These are phyloP conservation scores for Rhynchomys soricoides DNA, from an alignment of 2,113 vertebrate species.

Conservation along the genomic window DNA sequence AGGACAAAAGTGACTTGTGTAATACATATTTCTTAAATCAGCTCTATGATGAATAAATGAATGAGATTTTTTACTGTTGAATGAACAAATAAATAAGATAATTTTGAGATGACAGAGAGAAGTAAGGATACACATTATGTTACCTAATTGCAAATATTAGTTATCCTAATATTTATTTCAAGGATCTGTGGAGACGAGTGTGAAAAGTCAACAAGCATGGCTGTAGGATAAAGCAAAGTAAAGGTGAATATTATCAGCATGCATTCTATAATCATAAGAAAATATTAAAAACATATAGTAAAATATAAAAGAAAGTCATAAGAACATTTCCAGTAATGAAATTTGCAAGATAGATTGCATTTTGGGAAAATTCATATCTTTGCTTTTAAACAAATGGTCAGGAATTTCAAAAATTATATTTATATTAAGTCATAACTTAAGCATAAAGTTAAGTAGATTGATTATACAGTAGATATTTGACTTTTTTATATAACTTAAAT, in stretches of 20 bases:
- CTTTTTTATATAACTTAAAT: background rate
- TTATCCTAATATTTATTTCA: background rate
- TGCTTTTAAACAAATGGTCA: background rate
- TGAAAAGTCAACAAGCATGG: background rate
- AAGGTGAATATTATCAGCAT: too few species aligned
- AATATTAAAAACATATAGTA: background rate
- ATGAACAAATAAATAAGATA: background rate
- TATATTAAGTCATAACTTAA: background rate
- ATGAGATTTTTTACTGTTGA: background rate
- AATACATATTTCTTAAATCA: background rate
- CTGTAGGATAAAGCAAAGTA: background rate
- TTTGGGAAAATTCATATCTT: background rate
- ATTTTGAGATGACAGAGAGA: background rate
- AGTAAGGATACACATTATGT: background rate
- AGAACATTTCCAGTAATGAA: too few species aligned
- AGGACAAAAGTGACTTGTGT: background rate
- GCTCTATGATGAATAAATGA: background rate
- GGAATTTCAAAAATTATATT: background rate
- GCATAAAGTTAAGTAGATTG: background rate
- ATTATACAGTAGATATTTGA: background rate
- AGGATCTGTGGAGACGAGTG: background rate
- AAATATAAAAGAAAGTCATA: background rate
- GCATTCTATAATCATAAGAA: background rate
- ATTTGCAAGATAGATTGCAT: background rate
- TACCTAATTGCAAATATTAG: background rate